These are phyloP conservation scores for Kryptolebias ocellatus DNA, from an alignment of 2,797 vertebrate genomes.

Conservation along the genomic window DNA sequence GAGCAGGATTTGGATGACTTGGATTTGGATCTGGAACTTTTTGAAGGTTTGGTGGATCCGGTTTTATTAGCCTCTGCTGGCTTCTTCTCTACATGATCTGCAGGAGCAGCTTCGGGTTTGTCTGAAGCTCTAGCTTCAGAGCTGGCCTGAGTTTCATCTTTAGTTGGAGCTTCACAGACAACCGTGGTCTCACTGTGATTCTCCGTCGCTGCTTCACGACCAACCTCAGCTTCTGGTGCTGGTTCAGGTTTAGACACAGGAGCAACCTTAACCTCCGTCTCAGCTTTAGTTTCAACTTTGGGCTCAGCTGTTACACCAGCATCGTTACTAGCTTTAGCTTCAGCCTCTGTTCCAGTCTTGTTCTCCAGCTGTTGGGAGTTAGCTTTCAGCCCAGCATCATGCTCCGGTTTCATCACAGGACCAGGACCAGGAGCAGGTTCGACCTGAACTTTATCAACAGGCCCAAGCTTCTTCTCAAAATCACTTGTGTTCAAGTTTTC, in stretches of 20 bases:
- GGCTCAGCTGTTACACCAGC: slow-evolving; percentile 17
- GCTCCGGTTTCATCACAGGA: slow-evolving; percentile 24
- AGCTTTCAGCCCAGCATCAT: slow-evolving; percentile 10
- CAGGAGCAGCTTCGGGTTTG: slow-evolving; percentile 20
- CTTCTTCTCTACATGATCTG: slow-evolving; percentile 40
- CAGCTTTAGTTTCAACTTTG: slow-evolving; percentile 34
- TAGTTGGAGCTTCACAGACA: slow-evolving; percentile 19
- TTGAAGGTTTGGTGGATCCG: slow-evolving; percentile 35
- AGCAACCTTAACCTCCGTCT: slow-evolving; percentile 23
- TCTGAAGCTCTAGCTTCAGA: not conserved
- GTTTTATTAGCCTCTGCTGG: slow-evolving; percentile 29
- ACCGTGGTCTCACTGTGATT: slow-evolving; percentile 5
- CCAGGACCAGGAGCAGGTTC: slow-evolving; percentile 7
- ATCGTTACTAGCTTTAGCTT: slow-evolving; percentile 29
- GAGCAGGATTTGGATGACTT: slow-evolving; percentile 73
- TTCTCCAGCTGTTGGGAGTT: slow-evolving; percentile 33
- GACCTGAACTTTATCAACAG: slow-evolving; percentile 18
- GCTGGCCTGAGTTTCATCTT: slow-evolving; percentile 20
- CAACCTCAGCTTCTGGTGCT: slow-evolving; percentile 13
- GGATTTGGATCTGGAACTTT: slow-evolving; percentile 60
- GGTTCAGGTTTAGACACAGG: slow-evolving; percentile 27
- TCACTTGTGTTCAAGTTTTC: slow-evolving; percentile 15
- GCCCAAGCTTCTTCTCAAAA: slow-evolving; percentile 20
- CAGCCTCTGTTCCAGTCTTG: slow-evolving; percentile 22
- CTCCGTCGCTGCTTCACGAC: slow-evolving; percentile 5